Percentiles rank a stretch among this genome's conserved stretches.
These are phyloP conservation scores for Neodiprion fabricii DNA, from an alignment of 1,140 invertebrate species.

Conservation along the genomic window DNA sequence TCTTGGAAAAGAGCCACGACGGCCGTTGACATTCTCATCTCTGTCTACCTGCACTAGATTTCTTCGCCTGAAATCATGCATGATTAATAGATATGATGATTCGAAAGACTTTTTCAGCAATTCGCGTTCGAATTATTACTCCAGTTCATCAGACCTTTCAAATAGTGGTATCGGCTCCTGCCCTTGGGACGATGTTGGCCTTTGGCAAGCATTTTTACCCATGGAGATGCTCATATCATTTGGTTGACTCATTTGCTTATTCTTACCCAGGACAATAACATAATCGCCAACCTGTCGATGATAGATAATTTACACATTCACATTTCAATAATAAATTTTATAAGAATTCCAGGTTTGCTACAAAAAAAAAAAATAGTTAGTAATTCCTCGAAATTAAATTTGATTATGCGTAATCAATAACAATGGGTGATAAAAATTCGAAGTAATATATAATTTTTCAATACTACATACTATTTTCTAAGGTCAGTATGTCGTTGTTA, in stretches of 20 bases:
- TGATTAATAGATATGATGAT: neutral
- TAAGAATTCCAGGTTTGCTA: neutral
- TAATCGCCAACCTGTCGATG: slow-evolving; percentile 55
- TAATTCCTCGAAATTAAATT: neutral
- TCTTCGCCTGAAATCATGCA: slow-evolving; percentile 33
- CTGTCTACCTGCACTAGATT: slow-evolving; percentile 58
- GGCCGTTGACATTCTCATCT: slow-evolving; percentile 78
- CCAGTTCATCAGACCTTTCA: slow-evolving; percentile 41
- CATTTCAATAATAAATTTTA: neutral
- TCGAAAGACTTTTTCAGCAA: slow-evolving; percentile 18
- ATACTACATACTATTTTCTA: too few species aligned
- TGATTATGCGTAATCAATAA: neutral
- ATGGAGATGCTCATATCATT: slow-evolving; percentile 54
- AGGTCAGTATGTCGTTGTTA: too few species aligned
- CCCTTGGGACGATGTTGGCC: slow-evolving; percentile 34
- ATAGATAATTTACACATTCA: neutral
- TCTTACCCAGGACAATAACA: slow-evolving; percentile 59
- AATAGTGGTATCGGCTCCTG: slow-evolving; percentile 28
- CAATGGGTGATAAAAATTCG: neutral
- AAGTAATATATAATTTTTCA: neutral
- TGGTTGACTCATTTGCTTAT: slow-evolving; percentile 42
- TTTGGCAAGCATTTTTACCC: slow-evolving; percentile 41
- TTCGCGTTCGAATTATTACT: neutral
- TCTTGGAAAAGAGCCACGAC: slow-evolving; percentile 66
- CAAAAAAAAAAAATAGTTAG: too few species aligned